Evolutionary conservation across 2,113 vertebrate species (phyloP).

Genomic region (Spermophilus dauricus): DNA sequence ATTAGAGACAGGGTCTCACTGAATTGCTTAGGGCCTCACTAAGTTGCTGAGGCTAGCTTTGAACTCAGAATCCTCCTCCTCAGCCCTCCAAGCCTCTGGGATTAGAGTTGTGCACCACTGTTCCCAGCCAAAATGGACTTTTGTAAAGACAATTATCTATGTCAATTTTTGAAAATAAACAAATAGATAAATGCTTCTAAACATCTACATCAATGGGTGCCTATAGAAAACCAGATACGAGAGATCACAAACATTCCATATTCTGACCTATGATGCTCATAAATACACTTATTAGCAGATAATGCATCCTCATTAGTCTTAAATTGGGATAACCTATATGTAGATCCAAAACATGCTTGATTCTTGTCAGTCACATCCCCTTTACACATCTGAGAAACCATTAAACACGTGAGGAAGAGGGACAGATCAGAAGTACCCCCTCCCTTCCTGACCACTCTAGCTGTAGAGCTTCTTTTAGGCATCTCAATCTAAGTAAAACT

Average conservation of each 20-base stretch:
- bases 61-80: too few species aligned
- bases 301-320: neutral
- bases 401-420: neutral
- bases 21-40: too few species aligned
- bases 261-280: neutral
- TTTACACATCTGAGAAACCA: neutral
- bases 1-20: too few species aligned
- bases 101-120: too few species aligned
- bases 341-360: neutral
- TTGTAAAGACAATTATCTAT: neutral
- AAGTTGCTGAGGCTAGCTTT: too few species aligned
- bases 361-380: neutral
- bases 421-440: neutral
- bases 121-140: neutral
- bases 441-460: neutral
- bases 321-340: neutral
- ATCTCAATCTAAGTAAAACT: fast-evolving
- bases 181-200: neutral
- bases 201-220: neutral
- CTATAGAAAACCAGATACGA: neutral
- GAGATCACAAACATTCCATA: neutral
- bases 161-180: neutral
- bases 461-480: neutral
- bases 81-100: too few species aligned
- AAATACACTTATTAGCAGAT: neutral